Conservation (phyloP, 2,797 vertebrate species). For the Channa striata region DNA sequence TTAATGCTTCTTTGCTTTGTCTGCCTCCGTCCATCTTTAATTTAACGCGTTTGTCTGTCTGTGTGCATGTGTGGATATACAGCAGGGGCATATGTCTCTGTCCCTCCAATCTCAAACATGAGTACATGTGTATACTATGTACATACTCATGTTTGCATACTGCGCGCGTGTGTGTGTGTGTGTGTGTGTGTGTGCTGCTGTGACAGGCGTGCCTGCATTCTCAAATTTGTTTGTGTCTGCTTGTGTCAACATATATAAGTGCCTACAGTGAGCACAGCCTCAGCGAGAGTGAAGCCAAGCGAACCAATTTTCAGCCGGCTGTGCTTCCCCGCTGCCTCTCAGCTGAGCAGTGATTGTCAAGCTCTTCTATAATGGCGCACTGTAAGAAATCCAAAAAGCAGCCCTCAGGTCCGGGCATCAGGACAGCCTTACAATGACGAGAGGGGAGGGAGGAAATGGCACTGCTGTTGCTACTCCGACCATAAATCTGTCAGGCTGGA, state of each 20-base stretch:
- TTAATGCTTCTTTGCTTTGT: constrained; percentile 23
- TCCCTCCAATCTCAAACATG: constrained; percentile 13
- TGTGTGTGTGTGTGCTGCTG: constrained; percentile 18
- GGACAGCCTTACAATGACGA: constrained; percentile 47
- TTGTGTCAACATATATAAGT: constrained; percentile 65
- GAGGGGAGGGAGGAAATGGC: constrained; percentile 28
- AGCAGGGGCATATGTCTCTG: background rate
- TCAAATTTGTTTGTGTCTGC: constrained; percentile 53
- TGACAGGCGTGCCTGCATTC: constrained; percentile 9
- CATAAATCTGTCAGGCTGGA: constrained; percentile 55
- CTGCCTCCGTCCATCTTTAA: constrained; percentile 45
- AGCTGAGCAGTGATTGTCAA: constrained; percentile 64
- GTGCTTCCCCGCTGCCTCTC: constrained; percentile 60
- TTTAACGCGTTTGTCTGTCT: constrained; percentile 25
- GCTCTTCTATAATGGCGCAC: constrained; percentile 55
- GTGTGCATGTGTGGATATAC: constrained; percentile 9
- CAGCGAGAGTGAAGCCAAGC: constrained; percentile 51
- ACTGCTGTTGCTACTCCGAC: constrained; percentile 52
- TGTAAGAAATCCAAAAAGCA: constrained; percentile 69
- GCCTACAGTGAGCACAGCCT: constrained; percentile 44
- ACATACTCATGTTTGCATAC: constrained; percentile 12
- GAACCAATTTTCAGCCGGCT: constrained; percentile 64
- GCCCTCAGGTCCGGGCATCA: constrained; percentile 48
- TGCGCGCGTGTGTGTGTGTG: background rate
- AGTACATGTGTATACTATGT: constrained; percentile 2